Evolutionary conservation across 2,113 vertebrate genomes (phyloP).

Genomic region (Hystrix cristata): DNA sequence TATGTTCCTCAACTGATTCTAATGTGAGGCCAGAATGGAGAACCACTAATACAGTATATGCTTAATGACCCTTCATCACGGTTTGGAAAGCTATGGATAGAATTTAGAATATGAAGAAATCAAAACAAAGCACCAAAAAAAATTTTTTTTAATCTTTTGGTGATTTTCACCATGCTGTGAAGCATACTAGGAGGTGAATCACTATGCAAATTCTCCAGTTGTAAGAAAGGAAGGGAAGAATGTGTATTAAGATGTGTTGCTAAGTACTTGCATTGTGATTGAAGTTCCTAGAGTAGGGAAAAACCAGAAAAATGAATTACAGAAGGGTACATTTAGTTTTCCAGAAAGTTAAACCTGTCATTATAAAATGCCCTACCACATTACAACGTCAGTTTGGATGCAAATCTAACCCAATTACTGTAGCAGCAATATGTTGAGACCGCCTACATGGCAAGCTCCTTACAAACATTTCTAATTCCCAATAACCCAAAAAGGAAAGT

Average conservation of each 20-base stretch:
- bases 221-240: background rate
- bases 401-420: background rate
- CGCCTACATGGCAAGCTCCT: background rate
- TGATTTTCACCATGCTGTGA: background rate
- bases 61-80: background rate
- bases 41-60: background rate
- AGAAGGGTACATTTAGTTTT: background rate
- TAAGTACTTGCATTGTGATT: background rate
- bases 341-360: background rate
- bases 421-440: background rate
- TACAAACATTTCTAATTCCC: background rate
- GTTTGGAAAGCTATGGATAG: background rate
- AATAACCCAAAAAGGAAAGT: background rate
- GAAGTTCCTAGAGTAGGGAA: background rate
- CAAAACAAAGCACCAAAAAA: background rate
- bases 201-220: background rate
- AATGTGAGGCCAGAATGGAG: background rate
- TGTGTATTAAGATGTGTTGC: background rate
- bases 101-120: constrained; percentile 1
- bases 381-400: background rate
- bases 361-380: background rate
- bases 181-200: background rate
- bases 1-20: background rate
- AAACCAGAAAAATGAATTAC: background rate
- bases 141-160: background rate